Base-by-base conservation (phyloP, 2,797 vertebrate genomes). In the Euthynnus affinis region DNA sequence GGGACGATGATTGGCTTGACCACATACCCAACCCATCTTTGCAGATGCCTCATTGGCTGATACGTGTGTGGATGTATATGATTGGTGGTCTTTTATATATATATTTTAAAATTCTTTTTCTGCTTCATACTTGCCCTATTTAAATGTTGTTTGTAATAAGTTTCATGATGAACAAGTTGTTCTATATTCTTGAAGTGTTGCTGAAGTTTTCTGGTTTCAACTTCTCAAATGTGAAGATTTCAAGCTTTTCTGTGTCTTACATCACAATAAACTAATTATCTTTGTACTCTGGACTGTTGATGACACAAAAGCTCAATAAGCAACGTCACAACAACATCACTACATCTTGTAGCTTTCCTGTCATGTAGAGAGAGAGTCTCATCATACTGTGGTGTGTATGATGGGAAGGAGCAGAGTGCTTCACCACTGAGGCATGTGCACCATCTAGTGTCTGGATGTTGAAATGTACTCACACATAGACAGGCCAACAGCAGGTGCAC, bases 361-460 rank as follows among this genome's bases (percentile, higher is more conserved):
- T 64, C 62, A 68, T 53, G n/a, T 53, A 49, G 34, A 69, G 34
- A 3, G 18, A 9, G 46, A 9, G 7, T 59, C 29, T 52, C 14
- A 18, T 13, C 2, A 6, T 18, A 52, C 13, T 58, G 5, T 46
- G 44, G 18, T 18, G 5, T 34, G 5, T 13, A 18, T 34, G 5
- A 66, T 8, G 25, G 23, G 7, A 60, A 12, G 32, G 17, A 34
- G 1, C 0, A 6, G 25, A 66, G 20, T 51, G 32, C 81, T 82
- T 79, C 78, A 89, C 34, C 53, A 37, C 68, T 92, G 87, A 83
- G 83, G 27, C 76, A 44, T 69, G 84, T 74, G 23, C 77, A 69
- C 95, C 94, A 94, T 88, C 95, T 94, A 91, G 92, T 91, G 95
- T 75, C 61, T 32, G 61, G 23, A 76, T 17, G 37, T 25, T 42